Evolutionary conservation across 2,888 invertebrate species (phyloP).

Genomic region (Stramonita haemastoma): DNA sequence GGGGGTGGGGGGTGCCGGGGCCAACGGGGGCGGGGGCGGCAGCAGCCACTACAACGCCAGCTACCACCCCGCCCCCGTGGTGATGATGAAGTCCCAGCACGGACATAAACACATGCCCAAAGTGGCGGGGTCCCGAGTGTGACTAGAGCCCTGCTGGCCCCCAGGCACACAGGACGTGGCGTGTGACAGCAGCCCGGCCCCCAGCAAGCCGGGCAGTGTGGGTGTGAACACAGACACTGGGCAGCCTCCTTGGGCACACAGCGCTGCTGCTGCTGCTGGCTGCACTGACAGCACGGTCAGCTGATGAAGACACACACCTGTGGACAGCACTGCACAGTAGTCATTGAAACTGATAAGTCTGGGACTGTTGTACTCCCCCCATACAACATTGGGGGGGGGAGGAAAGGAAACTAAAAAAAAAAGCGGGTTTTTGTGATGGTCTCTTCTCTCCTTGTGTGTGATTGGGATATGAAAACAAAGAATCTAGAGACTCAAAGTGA

Average conservation of each 20-base stretch:
- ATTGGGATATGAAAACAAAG: no score
- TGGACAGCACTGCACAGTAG: no score
- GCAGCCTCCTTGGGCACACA: neutral
- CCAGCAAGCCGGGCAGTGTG: neutral
- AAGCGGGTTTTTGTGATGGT: neutral
- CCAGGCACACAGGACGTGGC: neutral
- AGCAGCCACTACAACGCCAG: conserved; percentile 49
- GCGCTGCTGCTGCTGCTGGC: neutral
- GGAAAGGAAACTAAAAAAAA: neutral
- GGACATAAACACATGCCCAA: conserved; percentile 64
- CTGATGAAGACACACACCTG: neutral
- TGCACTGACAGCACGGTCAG: neutral
- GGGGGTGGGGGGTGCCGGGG: neutral
- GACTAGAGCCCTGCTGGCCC: conserved; percentile 17
- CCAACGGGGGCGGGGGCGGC: neutral
- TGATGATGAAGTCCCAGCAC: conserved; percentile 63
- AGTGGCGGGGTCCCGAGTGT: conserved; percentile 60
- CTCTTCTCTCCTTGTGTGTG: neutral
- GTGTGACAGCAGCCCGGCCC: neutral
- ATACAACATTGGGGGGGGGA: neutral
- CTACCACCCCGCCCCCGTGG: conserved; percentile 71
- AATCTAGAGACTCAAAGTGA: no score
- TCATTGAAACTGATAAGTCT: no score
- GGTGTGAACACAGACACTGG: neutral
- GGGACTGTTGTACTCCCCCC: neutral